A percentile compares a stretch with the other conserved stretches of the same genome.
These are phyloP conservation scores for Tokudaia muenninki DNA, from an alignment of 2,797 vertebrate species.

Conservation along the genomic window DNA sequence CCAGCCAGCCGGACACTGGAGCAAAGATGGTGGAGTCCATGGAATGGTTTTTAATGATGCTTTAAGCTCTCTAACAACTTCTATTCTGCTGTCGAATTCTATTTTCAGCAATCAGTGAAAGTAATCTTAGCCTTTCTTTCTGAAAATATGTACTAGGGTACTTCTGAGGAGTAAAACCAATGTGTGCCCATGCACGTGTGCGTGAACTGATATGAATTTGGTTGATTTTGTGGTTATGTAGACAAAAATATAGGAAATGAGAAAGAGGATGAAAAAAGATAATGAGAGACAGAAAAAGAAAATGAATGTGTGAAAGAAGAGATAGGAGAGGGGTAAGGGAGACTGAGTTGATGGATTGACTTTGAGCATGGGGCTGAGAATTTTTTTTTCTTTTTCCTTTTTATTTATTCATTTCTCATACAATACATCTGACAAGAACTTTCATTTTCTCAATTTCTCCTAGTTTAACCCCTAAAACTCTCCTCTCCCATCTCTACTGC, in stretches of 20 bases:
- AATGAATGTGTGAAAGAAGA: background rate
- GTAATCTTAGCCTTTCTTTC: background rate
- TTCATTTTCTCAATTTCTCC: background rate
- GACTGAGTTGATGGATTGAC: background rate
- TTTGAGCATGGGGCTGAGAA: background rate
- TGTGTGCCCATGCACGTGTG: background rate
- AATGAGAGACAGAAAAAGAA: background rate
- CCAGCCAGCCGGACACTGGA: too few species aligned
- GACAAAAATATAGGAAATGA: background rate
- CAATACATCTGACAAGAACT: background rate
- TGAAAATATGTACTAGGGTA: background rate
- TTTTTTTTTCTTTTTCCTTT: background rate
- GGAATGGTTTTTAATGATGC: background rate
- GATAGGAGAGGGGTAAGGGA: too few species aligned
- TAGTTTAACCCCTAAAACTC: background rate
- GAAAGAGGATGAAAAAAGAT: background rate
- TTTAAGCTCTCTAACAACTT: slow-evolving; percentile 10
- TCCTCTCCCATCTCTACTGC: background rate
- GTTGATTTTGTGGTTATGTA: background rate
- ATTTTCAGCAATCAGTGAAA: background rate
- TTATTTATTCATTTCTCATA: background rate
- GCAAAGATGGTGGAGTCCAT: too few species aligned
- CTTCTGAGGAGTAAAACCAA: background rate
- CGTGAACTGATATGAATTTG: background rate
- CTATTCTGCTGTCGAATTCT: background rate